Conservation (phyloP, 2,888 invertebrate genomes). For the Argyra leucocephala region DNA sequence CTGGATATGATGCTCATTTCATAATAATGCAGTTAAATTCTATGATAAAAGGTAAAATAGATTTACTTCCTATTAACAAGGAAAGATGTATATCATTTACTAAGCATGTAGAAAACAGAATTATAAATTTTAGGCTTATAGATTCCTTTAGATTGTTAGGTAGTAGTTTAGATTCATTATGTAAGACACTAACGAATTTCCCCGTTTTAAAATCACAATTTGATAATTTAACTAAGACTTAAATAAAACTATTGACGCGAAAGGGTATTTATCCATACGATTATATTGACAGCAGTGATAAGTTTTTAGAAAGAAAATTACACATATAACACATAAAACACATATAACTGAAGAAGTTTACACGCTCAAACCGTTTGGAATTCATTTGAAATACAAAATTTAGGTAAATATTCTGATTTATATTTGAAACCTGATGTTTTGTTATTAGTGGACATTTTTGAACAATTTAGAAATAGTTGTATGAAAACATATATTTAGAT, state of each 20-base stretch:
- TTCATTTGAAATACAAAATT: constrained; percentile 23
- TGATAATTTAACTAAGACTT: background rate
- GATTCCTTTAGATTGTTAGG: constrained; percentile 16
- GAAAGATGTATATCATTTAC: constrained; percentile 32
- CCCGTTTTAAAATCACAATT: background rate
- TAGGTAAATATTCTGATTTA: constrained; percentile 29
- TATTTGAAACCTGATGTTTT: constrained; percentile 35
- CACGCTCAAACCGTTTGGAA: constrained; percentile 24
- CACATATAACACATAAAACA: background rate
- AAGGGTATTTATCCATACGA: too few species aligned
- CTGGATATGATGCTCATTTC: too few species aligned
- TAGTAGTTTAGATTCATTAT: constrained; percentile 15
- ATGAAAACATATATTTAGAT: constrained; percentile 25
- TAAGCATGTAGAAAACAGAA: constrained; percentile 22
- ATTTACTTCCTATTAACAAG: constrained; percentile 28
- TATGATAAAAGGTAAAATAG: constrained; percentile 22
- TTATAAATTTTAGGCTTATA: constrained; percentile 20
- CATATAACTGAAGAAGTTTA: constrained; percentile 8
- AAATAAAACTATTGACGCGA: background rate
- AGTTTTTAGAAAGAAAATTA: background rate
- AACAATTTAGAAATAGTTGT: constrained; percentile 12
- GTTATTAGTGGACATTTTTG: constrained; percentile 29
- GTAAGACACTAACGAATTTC: background rate
- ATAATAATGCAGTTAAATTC: constrained; percentile 21
- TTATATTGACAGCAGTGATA: too few species aligned